phyloP scores from a whole-genome alignment of 2,888 invertebrate species.

The Archips xylosteana region DNA sequence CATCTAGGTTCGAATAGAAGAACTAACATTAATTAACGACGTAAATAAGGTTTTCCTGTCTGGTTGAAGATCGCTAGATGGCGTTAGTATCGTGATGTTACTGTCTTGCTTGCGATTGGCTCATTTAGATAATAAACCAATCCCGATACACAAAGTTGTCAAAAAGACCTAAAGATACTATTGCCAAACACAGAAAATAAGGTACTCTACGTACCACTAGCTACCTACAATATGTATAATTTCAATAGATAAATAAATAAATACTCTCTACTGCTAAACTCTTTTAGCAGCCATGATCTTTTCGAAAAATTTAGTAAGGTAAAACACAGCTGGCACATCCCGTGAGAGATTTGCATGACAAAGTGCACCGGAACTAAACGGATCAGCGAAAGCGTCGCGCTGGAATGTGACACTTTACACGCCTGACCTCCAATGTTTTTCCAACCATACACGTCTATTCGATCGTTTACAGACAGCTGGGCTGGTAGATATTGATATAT shows the following conservation, averaged over 20 bases:
- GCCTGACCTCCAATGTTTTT: background rate
- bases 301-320: constrained; percentile 13
- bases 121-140: no score
- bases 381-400: constrained; percentile 21
- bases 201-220: no score
- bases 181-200: no score
- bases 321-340: constrained; percentile 20
- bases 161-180: no score
- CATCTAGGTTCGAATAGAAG: background rate
- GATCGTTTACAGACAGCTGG: no score
- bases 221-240: background rate
- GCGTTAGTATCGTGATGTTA: no score
- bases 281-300: background rate
- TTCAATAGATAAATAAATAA: no score
- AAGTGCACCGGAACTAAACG: constrained; percentile 13
- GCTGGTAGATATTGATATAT: no score
- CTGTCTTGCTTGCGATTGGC: no score
- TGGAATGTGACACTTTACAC: constrained; percentile 8
- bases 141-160: no score
- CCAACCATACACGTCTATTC: background rate
- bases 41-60: no score
- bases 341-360: constrained; percentile 29
- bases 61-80: no score
- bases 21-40: background rate
- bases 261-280: background rate